Base-by-base conservation (phyloP, 2,797 vertebrate species). In the Manis javanica region DNA sequence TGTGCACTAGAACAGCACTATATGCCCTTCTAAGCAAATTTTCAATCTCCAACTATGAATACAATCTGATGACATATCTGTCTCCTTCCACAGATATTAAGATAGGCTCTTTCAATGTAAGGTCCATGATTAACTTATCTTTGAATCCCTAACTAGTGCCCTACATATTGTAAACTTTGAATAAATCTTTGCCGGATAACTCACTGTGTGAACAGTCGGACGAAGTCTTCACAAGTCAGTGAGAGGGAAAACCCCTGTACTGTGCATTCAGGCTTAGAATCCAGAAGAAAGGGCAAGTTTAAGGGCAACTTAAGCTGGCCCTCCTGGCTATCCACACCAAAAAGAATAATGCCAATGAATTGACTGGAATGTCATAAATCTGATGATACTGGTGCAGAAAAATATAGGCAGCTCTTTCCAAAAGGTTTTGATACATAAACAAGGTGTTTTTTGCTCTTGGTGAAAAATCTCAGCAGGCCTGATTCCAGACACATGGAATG, bases 401-500 rank as follows among this genome's bases (percentile, higher is more conserved):
- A 71, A 75, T 26, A 85, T 0, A 94, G 39, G 14, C 42, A 63
- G 34, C 49, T 82, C 29, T 94, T 88, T 86, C 63, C 39, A 90
- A 93, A 15, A 82, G 29, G 59, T 95, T 87, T 94, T 64, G 61
- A 81, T 82, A 95, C 5, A 88, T 6, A 95, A 1, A 24, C 29
- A 87, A 66, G 15, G 21, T 57, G 90, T 87, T 96, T 46, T 97
- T 96, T 91, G 21, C 46, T 92, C 61, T 95, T 94, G 85, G 63
- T 94, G 82, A 96, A 94, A 95, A 95, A 88, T 96, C 59, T 89
- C 53, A 90, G 42, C 46, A 53, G 90, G 78, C 61, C 68, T 69
- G 55, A 94, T 96, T 97, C 82, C 75, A 96, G 83, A 63, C 37
- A 90, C 59, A 74, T 49, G 49, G 72, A 95, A 96, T 95, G 39